Percentiles rank a stretch among this genome's conserved stretches.
phyloP scores from a whole-genome alignment of 2,113 vertebrate species.

The Scomber colias region DNA sequence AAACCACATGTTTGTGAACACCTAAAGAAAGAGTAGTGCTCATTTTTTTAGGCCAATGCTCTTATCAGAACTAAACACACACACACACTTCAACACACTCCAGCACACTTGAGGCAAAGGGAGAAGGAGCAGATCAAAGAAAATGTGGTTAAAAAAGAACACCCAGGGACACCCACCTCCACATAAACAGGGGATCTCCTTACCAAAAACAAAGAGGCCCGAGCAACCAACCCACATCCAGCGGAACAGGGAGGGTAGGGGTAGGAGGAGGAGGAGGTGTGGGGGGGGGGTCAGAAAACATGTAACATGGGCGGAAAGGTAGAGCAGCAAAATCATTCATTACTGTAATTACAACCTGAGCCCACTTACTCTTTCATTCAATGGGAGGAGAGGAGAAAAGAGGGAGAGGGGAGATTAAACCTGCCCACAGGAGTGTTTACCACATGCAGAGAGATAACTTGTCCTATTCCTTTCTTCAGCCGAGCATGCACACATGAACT shows the following conservation, averaged over 20 bases:
- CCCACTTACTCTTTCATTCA: slow-evolving; percentile 80
- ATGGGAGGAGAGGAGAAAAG: slow-evolving; percentile 53
- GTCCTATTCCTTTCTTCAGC: slow-evolving; percentile 21
- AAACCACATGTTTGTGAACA: neutral
- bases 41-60: slow-evolving; percentile 3
- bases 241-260: slow-evolving; percentile 51
- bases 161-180: slow-evolving; percentile 78
- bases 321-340: slow-evolving; percentile 80
- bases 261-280: slow-evolving; percentile 16
- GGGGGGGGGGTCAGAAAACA: slow-evolving; percentile 50
- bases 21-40: neutral
- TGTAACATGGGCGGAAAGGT: slow-evolving; percentile 75
- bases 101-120: slow-evolving; percentile 27
- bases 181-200: slow-evolving; percentile 81
- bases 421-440: slow-evolving; percentile 57
- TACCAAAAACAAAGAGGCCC: slow-evolving; percentile 76
- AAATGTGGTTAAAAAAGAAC: slow-evolving; percentile 70
- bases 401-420: slow-evolving; percentile 54
- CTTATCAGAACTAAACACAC: slow-evolving; percentile 14
- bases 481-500: neutral
- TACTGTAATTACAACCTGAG: slow-evolving; percentile 83
- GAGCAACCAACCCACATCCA: slow-evolving; percentile 67
- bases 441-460: slow-evolving; percentile 44
- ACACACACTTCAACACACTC: slow-evolving; percentile 25
- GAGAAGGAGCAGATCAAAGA: slow-evolving; percentile 72